These are phyloP conservation scores for Chauna torquata DNA, from an alignment of 2,113 vertebrate species.

Conservation along the genomic window DNA sequence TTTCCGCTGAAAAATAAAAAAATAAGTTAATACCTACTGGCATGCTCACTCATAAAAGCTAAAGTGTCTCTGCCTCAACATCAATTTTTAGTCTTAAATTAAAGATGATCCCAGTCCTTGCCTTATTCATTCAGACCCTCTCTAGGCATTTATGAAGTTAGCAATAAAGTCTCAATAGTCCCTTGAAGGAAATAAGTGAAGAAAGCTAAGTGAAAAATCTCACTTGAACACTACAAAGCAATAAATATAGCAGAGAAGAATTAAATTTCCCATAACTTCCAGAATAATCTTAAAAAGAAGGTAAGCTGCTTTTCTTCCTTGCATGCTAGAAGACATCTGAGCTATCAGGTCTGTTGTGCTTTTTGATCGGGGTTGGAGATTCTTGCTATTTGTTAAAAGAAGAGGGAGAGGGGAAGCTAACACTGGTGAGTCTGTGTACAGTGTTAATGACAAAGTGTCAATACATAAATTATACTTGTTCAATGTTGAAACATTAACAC, in stretches of 20 bases:
- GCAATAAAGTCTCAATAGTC: not conserved
- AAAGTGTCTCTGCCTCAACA: not conserved
- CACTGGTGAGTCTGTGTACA: not conserved
- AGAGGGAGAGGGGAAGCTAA: not conserved
- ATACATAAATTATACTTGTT: slow-evolving; percentile 25
- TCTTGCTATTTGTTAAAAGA: slow-evolving; percentile 7
- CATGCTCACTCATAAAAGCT: not conserved
- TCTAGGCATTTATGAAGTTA: not conserved
- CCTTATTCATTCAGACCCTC: not conserved
- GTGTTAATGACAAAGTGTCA: slow-evolving; percentile 23
- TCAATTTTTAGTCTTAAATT: not conserved
- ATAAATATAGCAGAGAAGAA: not conserved
- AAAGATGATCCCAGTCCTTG: not conserved
- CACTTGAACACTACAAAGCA: not conserved
- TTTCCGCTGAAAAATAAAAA: not conserved
- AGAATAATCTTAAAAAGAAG: not conserved
- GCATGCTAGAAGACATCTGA: not conserved
- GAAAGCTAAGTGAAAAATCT: not conserved
- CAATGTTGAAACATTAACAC: slow-evolving; percentile 46
- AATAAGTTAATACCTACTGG: not conserved
- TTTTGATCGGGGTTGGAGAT: slow-evolving; percentile 36
- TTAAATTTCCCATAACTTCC: not conserved
- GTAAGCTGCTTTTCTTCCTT: not conserved
- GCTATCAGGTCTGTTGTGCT: not conserved
- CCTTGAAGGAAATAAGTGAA: not conserved